Percentiles rank a stretch among this genome's conserved stretches.
Conservation (phyloP, 2,113 vertebrate genomes). For the Catharus minimus region DNA sequence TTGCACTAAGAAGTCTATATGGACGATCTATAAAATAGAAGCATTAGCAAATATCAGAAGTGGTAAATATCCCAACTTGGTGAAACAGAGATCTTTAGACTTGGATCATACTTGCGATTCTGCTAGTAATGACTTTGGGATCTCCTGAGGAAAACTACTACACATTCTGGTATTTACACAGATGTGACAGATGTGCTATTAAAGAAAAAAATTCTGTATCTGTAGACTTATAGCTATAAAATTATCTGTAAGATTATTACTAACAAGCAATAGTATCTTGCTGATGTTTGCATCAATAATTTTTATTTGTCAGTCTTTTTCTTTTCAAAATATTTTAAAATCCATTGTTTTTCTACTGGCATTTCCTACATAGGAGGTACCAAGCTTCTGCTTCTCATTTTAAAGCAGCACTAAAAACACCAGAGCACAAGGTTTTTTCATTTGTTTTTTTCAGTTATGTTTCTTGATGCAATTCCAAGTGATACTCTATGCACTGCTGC, state of each 20-base stretch:
- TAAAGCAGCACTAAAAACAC: neutral
- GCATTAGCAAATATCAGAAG: neutral
- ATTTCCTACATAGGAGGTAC: neutral
- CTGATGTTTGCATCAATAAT: neutral
- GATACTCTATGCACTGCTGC: neutral
- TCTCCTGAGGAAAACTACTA: neutral
- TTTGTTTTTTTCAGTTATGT: neutral
- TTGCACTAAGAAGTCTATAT: neutral
- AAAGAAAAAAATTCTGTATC: neutral
- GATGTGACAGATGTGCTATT: neutral
- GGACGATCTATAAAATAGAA: neutral
- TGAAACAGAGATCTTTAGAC: neutral
- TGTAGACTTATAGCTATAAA: neutral
- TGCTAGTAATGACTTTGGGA: neutral
- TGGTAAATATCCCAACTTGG: neutral
- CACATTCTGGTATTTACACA: neutral
- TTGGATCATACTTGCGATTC: fast-evolving
- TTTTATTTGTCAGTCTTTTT: neutral
- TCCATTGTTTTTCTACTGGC: neutral
- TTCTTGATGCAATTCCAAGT: neutral
- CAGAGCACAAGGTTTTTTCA: neutral
- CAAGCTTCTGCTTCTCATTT: neutral
- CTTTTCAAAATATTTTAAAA: neutral
- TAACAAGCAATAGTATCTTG: neutral
- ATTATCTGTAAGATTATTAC: neutral